phyloP scores from a whole-genome alignment of 2,888 invertebrate species.

The Diplazon laetatorius region DNA sequence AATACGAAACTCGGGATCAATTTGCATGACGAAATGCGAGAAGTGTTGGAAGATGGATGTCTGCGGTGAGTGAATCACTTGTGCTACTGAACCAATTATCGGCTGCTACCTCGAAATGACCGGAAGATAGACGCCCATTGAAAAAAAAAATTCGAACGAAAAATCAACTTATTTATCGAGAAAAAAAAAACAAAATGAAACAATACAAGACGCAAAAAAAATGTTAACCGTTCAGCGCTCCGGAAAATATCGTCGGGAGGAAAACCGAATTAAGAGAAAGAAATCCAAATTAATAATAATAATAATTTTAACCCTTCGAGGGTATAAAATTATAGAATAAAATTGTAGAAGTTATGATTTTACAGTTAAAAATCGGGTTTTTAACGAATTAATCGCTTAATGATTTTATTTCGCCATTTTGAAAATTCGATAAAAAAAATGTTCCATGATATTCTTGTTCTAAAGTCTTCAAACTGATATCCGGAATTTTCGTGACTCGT shows the following conservation, averaged over 20 bases:
- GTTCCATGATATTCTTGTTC: too few species aligned
- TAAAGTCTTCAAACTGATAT: too few species aligned
- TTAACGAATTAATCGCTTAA: too few species aligned
- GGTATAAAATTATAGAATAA: too few species aligned
- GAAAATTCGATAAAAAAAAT: not conserved
- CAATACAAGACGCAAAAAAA: not conserved
- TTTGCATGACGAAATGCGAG: conserved; percentile 11
- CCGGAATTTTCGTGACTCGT: too few species aligned
- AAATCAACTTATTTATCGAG: too few species aligned
- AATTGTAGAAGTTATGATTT: too few species aligned
- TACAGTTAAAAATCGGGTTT: too few species aligned
- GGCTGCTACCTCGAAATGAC: conserved; percentile 31
- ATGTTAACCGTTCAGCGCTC: not conserved
- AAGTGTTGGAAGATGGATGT: not conserved
- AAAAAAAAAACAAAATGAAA: too few species aligned
- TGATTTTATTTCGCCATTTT: too few species aligned
- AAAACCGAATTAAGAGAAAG: not conserved
- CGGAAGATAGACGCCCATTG: conserved; percentile 16
- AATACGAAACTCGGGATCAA: not conserved
- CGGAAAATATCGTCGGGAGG: not conserved
- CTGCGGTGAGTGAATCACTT: conserved; percentile 44
- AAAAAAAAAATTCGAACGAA: conserved; percentile 13
- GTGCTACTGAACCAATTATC: conserved; percentile 51
- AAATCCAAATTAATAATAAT: not conserved
- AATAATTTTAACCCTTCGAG: too few species aligned